Conservation (phyloP, 2,888 invertebrate species). For the Acleris sparsana region DNA sequence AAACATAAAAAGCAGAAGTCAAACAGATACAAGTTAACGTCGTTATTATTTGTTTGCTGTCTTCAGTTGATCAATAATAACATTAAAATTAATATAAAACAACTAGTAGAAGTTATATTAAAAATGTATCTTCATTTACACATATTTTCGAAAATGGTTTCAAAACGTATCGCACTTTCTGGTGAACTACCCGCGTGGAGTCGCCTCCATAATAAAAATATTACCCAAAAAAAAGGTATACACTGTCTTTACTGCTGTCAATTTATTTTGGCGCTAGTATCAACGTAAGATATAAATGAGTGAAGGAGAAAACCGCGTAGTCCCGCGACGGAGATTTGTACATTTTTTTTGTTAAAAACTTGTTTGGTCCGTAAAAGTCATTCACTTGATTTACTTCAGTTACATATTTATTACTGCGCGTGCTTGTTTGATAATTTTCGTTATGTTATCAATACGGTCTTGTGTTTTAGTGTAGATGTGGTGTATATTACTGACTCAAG, state of each 20-base stretch:
- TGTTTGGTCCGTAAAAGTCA: conserved; percentile 24
- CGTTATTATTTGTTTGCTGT: too few species aligned
- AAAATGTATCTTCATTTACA: neutral
- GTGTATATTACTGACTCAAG: conserved; percentile 15
- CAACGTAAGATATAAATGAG: neutral
- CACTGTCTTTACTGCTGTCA: conserved; percentile 1
- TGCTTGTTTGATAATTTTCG: conserved; percentile 18
- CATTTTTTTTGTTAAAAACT: conserved; percentile 5
- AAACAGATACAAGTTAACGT: too few species aligned
- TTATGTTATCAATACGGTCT: neutral
- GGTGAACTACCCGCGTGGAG: conserved; percentile 36
- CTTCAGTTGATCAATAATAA: too few species aligned
- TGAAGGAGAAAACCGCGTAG: conserved; percentile 22
- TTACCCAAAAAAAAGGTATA: neutral
- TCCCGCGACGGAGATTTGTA: neutral
- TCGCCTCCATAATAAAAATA: conserved; percentile 18
- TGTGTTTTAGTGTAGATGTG: neutral
- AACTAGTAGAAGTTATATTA: too few species aligned
- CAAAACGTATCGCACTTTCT: conserved; percentile 25
- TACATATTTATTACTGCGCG: conserved; percentile 25
- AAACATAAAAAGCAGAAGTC: too few species aligned
- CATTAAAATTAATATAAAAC: too few species aligned
- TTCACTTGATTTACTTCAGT: conserved; percentile 18
- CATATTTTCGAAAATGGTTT: conserved; percentile 4
- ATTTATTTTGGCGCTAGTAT: conserved; percentile 23